phyloP scores from a whole-genome alignment of 37 sponge, comb jelly and placozoan species.

The Oscarella lobularis region DNA sequence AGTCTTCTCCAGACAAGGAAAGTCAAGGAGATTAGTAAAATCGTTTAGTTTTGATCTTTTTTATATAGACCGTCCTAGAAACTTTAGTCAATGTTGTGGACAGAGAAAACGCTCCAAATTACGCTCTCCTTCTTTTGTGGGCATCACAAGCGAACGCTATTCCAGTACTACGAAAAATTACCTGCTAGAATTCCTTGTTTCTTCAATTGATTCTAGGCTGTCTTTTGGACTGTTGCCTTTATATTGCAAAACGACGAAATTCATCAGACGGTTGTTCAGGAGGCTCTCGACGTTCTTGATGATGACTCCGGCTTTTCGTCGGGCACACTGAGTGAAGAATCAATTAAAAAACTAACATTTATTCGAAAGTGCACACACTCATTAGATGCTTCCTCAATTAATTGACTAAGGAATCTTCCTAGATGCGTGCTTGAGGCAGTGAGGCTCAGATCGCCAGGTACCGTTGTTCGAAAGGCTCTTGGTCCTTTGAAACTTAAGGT shows the following conservation, averaged over 20 bases:
- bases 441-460: conserved; percentile 49
- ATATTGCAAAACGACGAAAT: conserved; percentile 16
- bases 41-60: neutral
- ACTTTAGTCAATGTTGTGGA: conserved; percentile 23
- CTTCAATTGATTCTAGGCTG: conserved; percentile 16
- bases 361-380: too few species aligned
- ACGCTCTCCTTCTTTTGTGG: conserved; percentile 60
- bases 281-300: conserved; percentile 20
- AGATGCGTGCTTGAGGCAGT: conserved; percentile 61
- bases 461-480: conserved; percentile 42
- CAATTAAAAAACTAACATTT: too few species aligned
- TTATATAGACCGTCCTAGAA: conserved; percentile 30
- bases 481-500: conserved; percentile 29
- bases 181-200: neutral
- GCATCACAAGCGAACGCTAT: conserved; percentile 78
- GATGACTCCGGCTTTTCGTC: too few species aligned
- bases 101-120: conserved; percentile 37
- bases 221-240: conserved; percentile 40
- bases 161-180: conserved; percentile 29
- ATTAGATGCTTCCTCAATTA: too few species aligned
- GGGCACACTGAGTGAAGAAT: too few species aligned
- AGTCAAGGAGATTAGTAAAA: too few species aligned
- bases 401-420: too few species aligned
- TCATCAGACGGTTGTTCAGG: conserved; percentile 10
- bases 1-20: too few species aligned